Conservation (phyloP, 2,888 invertebrate genomes). For the Platypus cylindrus region DNA sequence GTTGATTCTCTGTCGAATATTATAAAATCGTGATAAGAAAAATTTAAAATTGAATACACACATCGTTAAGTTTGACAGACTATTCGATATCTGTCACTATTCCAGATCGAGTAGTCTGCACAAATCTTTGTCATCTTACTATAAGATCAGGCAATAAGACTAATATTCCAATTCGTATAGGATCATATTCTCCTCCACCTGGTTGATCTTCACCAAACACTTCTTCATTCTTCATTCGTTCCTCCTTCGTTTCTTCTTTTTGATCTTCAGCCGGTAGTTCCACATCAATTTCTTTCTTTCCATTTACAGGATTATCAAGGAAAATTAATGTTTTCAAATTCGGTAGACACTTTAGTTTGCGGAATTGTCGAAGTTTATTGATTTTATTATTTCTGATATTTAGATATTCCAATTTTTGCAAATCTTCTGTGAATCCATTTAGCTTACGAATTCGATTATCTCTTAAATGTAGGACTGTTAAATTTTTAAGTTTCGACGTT, state of each 20-base stretch:
- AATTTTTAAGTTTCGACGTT: slow-evolving; percentile 43
- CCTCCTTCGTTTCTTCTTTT: slow-evolving; percentile 18
- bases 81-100: too few species aligned
- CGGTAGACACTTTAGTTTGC: slow-evolving; percentile 39
- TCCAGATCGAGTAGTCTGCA: neutral
- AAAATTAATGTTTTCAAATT: slow-evolving; percentile 40
- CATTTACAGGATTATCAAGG: slow-evolving; percentile 40
- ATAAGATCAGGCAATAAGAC: slow-evolving; percentile 42
- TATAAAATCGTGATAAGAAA: too few species aligned
- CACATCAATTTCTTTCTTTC: slow-evolving; percentile 8
- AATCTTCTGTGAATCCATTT: slow-evolving; percentile 37
- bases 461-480: slow-evolving; percentile 60
- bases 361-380: slow-evolving; percentile 39
- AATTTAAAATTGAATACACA: slow-evolving; percentile 1
- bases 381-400: slow-evolving; percentile 46
- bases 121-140: slow-evolving; percentile 1
- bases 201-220: slow-evolving; percentile 30
- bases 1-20: slow-evolving; percentile 40
- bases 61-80: neutral
- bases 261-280: slow-evolving; percentile 14
- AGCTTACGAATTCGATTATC: slow-evolving; percentile 48
- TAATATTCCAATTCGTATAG: slow-evolving; percentile 29
- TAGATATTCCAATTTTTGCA: slow-evolving; percentile 40
- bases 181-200: slow-evolving; percentile 26
- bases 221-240: slow-evolving; percentile 17